Conservation (phyloP, 2,797 vertebrate species). For the Falco cherrug region DNA sequence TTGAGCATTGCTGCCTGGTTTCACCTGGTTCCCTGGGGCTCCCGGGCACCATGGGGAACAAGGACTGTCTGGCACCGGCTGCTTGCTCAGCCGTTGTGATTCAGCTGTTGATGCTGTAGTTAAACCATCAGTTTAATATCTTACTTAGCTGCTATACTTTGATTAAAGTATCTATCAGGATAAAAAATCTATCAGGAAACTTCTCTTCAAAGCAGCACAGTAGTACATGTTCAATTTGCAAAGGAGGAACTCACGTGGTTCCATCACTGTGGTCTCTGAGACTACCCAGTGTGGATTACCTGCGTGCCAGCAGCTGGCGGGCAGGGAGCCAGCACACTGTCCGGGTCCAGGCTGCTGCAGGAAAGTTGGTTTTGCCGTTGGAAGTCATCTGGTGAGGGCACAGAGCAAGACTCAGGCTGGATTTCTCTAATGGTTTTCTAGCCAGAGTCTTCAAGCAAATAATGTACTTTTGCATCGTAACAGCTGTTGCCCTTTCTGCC, state of each 20-base stretch:
- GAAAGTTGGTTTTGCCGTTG: background rate
- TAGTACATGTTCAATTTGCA: background rate
- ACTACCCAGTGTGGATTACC: background rate
- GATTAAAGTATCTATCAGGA: no score
- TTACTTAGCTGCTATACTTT: background rate
- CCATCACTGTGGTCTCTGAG: background rate
- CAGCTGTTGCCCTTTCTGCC: conserved; percentile 49
- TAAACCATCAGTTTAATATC: background rate
- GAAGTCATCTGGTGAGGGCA: conserved; percentile 1
- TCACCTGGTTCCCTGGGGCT: background rate
- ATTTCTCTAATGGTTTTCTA: conserved; percentile 1
- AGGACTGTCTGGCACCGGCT: background rate
- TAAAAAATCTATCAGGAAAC: background rate
- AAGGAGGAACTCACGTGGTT: background rate
- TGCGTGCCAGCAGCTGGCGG: background rate
- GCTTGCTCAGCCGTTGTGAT: conserved; percentile 5
- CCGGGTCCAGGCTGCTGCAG: background rate
- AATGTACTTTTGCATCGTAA: background rate
- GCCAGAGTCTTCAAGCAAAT: conserved; percentile 45
- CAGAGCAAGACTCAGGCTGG: conserved; percentile 20
- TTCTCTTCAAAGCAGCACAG: background rate
- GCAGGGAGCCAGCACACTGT: background rate
- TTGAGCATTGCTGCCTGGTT: background rate
- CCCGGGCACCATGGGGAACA: background rate
- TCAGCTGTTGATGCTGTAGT: conserved; percentile 23